phyloP scores from a whole-genome alignment of 2,113 vertebrate genomes.

The Chionis minor region DNA sequence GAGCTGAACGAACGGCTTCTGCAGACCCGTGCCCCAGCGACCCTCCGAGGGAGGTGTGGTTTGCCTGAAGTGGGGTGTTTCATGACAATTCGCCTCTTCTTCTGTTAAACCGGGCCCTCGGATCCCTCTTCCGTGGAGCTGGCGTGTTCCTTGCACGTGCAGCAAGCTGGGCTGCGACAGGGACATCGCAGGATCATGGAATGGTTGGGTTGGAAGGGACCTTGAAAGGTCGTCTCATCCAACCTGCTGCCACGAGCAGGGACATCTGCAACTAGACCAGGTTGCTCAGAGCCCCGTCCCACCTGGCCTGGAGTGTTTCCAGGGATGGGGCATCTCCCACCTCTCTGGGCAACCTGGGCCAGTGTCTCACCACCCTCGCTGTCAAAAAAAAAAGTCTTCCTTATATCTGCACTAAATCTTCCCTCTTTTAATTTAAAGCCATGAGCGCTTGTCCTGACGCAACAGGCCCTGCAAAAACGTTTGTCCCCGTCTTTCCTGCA shows the following conservation, averaged over 20 bases:
- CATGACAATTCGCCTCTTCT: background rate
- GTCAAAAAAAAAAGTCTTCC: background rate
- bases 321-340: background rate
- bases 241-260: background rate
- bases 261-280: background rate
- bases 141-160: rapidly evolving
- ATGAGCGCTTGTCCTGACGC: background rate
- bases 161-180: background rate
- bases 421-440: background rate
- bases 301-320: background rate
- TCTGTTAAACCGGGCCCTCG: background rate
- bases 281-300: background rate
- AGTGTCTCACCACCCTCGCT: background rate
- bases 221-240: background rate
- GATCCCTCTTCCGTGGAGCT: too few relatives aligned
- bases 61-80: background rate
- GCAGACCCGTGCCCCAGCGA: background rate
- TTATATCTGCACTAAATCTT: background rate
- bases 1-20: background rate
- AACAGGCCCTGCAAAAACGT: background rate
- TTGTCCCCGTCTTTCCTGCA: background rate
- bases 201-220: background rate
- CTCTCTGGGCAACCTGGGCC: background rate
- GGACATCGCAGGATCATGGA: background rate
- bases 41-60: background rate